Evolutionary conservation across 1,140 invertebrate genomes (phyloP).

Genomic region (Tyrophagus putrescentiae): DNA sequence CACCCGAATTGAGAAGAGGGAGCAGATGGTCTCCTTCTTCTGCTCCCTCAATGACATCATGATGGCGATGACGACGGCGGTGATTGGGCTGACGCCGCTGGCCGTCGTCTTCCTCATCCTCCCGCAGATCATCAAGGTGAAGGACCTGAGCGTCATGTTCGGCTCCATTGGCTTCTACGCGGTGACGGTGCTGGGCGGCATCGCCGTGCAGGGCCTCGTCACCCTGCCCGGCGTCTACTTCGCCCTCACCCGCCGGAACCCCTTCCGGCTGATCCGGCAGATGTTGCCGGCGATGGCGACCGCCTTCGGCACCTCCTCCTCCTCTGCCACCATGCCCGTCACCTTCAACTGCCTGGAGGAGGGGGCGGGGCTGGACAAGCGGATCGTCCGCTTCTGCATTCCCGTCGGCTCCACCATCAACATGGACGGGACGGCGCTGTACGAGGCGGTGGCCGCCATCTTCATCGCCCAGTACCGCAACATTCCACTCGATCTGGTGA

Average conservation of each 20-base stretch:
- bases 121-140: constrained; percentile 73
- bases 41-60: constrained; percentile 57
- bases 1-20: constrained; percentile 27
- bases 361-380: constrained; percentile 69
- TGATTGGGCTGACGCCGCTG: constrained; percentile 77
- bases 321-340: constrained; percentile 25
- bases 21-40: constrained; percentile 54
- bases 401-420: constrained; percentile 91
- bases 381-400: constrained; percentile 83
- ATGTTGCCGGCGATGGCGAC: constrained; percentile 75
- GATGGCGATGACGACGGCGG: constrained; percentile 71
- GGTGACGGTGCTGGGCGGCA: constrained; percentile 67
- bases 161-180: constrained; percentile 80
- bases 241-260: constrained; percentile 55
- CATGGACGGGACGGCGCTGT: constrained; percentile 88
- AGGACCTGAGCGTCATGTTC: constrained; percentile 59
- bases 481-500: constrained; percentile 55
- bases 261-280: constrained; percentile 61
- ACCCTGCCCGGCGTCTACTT: constrained; percentile 69
- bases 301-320: constrained; percentile 78
- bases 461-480: constrained; percentile 80
- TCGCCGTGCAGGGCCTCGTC: constrained; percentile 75
- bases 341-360: constrained; percentile 78
- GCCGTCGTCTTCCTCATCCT: constrained; percentile 80
- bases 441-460: constrained; percentile 84